Conservation (phyloP, 2,113 vertebrate genomes). For the Ramphastos sulfuratus region DNA sequence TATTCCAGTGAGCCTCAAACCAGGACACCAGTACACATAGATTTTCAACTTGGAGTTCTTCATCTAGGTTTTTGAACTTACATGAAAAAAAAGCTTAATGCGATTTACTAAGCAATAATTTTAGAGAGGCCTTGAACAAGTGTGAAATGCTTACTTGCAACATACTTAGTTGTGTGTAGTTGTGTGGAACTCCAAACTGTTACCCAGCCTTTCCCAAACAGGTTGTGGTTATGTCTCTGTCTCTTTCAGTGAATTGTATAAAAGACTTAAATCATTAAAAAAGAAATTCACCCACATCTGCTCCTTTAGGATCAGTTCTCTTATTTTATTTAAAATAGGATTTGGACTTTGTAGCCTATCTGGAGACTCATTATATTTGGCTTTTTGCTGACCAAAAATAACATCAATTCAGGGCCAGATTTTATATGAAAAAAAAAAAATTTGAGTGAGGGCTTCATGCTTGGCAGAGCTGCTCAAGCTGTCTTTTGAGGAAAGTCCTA, state of each 20-base stretch:
- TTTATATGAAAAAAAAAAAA: background rate
- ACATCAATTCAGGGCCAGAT: background rate
- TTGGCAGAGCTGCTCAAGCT: background rate
- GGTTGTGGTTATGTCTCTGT: background rate
- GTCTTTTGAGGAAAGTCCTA: background rate
- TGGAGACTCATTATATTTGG: background rate
- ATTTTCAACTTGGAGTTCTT: background rate
- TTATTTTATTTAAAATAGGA: background rate
- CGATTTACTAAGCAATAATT: background rate
- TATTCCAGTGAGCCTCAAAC: too few relatives aligned
- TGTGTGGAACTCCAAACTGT: background rate
- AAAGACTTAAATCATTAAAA: background rate
- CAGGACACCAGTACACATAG: background rate
- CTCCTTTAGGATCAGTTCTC: background rate
- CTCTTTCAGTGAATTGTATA: background rate
- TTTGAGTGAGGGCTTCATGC: too few relatives aligned
- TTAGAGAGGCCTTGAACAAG: background rate
- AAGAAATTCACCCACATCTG: background rate
- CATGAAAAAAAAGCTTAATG: background rate
- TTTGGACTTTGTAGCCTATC: background rate
- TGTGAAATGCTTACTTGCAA: background rate
- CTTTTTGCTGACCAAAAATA: background rate
- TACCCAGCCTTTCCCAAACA: background rate
- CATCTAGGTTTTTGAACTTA: background rate
- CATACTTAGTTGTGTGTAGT: accelerated